Base-by-base conservation (phyloP, 2,113 vertebrate species). In the Pseudorasbora parva region DNA sequence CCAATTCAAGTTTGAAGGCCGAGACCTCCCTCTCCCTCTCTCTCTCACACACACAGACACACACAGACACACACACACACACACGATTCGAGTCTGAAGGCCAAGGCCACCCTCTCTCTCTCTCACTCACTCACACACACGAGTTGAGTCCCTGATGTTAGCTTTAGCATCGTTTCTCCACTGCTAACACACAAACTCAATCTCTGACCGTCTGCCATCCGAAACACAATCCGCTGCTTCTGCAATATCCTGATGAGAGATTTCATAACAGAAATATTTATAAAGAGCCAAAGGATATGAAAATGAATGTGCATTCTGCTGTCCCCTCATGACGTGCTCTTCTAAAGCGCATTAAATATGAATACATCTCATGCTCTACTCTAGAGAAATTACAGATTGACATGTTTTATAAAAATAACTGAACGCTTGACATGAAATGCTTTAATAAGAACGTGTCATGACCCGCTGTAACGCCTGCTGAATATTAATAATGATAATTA, bases 241-340 rank as follows among this genome's bases (percentile, higher is more conserved):
- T 77, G 75, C 12, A 60, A 25, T 78, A 60, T 78, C 57, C 56
- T 45, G 76, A 60, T 45, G 43, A 60, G 76, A 78, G 54, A 78
- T 60, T 43, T 60, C 56, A 78, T 78, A 60, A 25, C 76, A 78
- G 60, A 60, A 62, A 78, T 27, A 62, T 78, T 62, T 45, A 73
- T 47, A 83, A 51, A 72, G 68, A 64, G 30, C 57, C 43, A 45
- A 27, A 62, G 69, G 68, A 82, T 49, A 59, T 49, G 33, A 73
- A 82, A 71, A 33, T 60, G 7, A 45, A 62, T 78, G 60, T 78
- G 76, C 30, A 60, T 60, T 78, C 37, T 78, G 30, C 37, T 77
- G 54, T 60, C 45, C 60, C n/a, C 9, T 9, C 6, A 75, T 30
- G 27, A 17, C 5, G n/a, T 78, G 33, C 33, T 43, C 1, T 3